Base-by-base conservation (phyloP, 64 coral and sea anemone genomes). In the Pachyseris speciosa region DNA sequence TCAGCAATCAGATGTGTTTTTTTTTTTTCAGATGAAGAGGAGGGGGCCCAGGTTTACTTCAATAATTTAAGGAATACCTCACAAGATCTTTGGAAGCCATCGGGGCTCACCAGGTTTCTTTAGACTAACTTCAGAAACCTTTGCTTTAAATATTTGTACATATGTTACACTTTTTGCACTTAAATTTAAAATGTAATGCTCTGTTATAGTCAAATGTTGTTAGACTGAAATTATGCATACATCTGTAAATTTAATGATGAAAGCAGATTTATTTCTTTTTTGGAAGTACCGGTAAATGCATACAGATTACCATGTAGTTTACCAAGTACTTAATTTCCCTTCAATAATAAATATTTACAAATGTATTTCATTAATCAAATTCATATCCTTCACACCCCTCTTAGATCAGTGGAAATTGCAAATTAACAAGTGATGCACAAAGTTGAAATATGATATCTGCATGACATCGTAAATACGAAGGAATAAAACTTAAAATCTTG, bases 381-480 rank as follows among this genome's bases (percentile, higher is more conserved):
- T 68, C 65, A 68, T 68, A 68, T 68, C 65, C 30, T 68, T 68
- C 32, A 68, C 65, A 68, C 26, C 30, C 65, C 31, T 68, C 0
- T 68, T 68, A 45, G 43, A 78, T 78, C 44, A 78, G 74, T 49
- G 74, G 74, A 29, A 78, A 66, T 31, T 71, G 67, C 28, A 71
- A 37, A 71, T 71, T 71, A 37, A 71, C 67, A 29, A 28, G 37
- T 34, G 67, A 29, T 34, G 67, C 67, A 71, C 67, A 71, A 11
- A 71, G 37, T 48, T 78, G 74, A 78, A 78, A 53, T 29, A 71
- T 32, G 34, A 40, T 74, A 74, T 74, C 70, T 40, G 70, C 70
- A 74, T 42, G 11, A 43, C 70, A 74, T 5, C 70, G 32, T 74
- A 74, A 74, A 43, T 74, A 74, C 13, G 32, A 39, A 40, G 70